Conservation (phyloP, 1,140 invertebrate species). For the Agraylea sexmaculata region DNA sequence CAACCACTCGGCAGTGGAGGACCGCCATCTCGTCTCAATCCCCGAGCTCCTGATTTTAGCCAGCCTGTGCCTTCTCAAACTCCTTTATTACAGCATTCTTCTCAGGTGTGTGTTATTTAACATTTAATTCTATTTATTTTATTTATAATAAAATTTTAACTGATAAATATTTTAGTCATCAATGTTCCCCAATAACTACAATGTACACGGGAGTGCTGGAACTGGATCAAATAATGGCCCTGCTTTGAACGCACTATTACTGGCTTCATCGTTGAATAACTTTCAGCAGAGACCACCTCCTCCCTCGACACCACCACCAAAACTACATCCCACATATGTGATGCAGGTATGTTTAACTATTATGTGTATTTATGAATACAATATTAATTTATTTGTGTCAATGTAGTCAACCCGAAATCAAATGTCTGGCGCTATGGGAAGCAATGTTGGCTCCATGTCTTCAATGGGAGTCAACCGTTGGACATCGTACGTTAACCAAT, state of each 20-base stretch:
- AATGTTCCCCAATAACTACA: conserved; percentile 16
- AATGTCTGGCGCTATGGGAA: conserved; percentile 14
- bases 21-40: conserved; percentile 71
- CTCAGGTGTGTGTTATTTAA: conserved; percentile 7
- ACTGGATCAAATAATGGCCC: not conserved
- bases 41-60: conserved; percentile 72
- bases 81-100: conserved; percentile 34
- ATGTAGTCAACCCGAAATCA: conserved; percentile 15
- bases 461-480: conserved; percentile 14
- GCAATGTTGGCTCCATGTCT: conserved; percentile 11
- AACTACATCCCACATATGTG: too few species aligned
- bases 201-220: conserved; percentile 8
- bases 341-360: conserved; percentile 13
- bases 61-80: conserved; percentile 27
- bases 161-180: conserved; percentile 17
- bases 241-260: conserved; percentile 13
- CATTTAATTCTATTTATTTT: not conserved
- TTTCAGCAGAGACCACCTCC: conserved; percentile 18
- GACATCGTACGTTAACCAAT: conserved; percentile 16
- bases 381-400: conserved; percentile 2
- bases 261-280: conserved; percentile 10
- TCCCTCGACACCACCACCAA: conserved; percentile 17
- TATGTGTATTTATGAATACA: conserved; percentile 9
- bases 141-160: conserved; percentile 5
- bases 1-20: conserved; percentile 32